Base-by-base conservation (phyloP, 1,140 invertebrate genomes). In the Procambarus clarkii region DNA sequence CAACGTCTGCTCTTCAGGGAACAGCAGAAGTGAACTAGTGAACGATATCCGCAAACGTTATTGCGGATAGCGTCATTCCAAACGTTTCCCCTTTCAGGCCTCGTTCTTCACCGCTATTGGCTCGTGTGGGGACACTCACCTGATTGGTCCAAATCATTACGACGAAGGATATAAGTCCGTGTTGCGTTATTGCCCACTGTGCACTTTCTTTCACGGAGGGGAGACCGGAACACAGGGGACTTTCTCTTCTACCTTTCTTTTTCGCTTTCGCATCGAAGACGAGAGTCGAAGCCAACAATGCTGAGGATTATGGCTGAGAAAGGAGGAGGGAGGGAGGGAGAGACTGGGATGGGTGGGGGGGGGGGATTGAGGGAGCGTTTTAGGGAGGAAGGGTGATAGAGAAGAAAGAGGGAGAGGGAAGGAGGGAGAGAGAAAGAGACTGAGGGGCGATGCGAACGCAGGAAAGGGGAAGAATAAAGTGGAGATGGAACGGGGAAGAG, bases 101-200 rank as follows among this genome's bases (percentile, higher is more conserved):
- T 64, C 60, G 4, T 18, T 64, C 21, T 64, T 4, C 21, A 21
- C 60, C 18, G 18, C 60, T 18, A 64, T 64, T 64, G 60, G 60
- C 18, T 18, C 60, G 13, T 64, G 60, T 18, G 60, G 18, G 60
- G 60, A 64, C 60, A 21, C 60, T 64, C 60, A 64, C 60, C 60
- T 64, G 60, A 64, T 64, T 64, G 60, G 60, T 64, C 60, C 60
- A 64, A 64, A 64, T 64, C 60, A 64, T 64, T 64, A 64, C 18
- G 18, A 64, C 13, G 15, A 18, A 64, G 15, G 18, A 64, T 18
- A 64, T 64, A 21, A 64, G 18, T 64, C 18, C 60, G 60, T 13
- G 60, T 64, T 11, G 13, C 50, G 60, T 64, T 64, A 64, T 64
- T 64, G 60, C 60, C 18, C 60, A 21, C 60, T 15, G 13, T 13